A percentile compares a stretch with the other conserved stretches of the same genome.
phyloP scores from a whole-genome alignment of 2,797 vertebrate genomes.

The Otolemur crassicaudatus region DNA sequence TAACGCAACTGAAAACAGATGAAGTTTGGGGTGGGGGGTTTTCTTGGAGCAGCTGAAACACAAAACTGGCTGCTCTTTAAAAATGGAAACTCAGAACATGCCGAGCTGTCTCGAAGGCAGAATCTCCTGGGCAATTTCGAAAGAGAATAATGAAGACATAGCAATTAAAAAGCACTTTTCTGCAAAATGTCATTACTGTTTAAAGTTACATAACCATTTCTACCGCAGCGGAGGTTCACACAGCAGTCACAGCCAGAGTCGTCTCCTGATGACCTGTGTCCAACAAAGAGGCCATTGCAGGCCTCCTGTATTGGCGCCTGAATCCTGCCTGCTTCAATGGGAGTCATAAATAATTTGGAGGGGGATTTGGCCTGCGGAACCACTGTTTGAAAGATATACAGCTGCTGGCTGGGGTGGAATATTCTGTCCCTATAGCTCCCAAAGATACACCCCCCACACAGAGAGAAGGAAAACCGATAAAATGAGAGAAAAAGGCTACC shows the following conservation, averaged over 20 bases:
- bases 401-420: slow-evolving; percentile 57
- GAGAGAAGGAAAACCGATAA: neutral
- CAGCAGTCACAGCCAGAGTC: slow-evolving; percentile 66
- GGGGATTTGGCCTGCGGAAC: slow-evolving; percentile 73
- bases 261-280: slow-evolving; percentile 69
- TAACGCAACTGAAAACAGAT: slow-evolving; percentile 75
- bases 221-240: slow-evolving; percentile 75
- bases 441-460: neutral
- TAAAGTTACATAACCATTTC: slow-evolving; percentile 81
- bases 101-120: slow-evolving; percentile 74
- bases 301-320: slow-evolving; percentile 62
- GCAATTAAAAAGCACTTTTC: slow-evolving; percentile 85
- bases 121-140: slow-evolving; percentile 81
- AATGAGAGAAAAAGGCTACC: slow-evolving; percentile 14
- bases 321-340: slow-evolving; percentile 67
- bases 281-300: slow-evolving; percentile 80
- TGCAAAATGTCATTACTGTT: slow-evolving; percentile 83
- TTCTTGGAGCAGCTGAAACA: slow-evolving; percentile 75
- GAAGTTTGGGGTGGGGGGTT: slow-evolving; percentile 73
- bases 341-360: slow-evolving; percentile 79
- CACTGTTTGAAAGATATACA: slow-evolving; percentile 73
- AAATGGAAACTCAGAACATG: slow-evolving; percentile 79
- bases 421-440: slow-evolving; percentile 52
- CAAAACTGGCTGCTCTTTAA: slow-evolving; percentile 80
- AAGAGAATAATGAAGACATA: slow-evolving; percentile 84